Conservation (phyloP, 2,888 invertebrate species). For the Ophion obscuratus region DNA sequence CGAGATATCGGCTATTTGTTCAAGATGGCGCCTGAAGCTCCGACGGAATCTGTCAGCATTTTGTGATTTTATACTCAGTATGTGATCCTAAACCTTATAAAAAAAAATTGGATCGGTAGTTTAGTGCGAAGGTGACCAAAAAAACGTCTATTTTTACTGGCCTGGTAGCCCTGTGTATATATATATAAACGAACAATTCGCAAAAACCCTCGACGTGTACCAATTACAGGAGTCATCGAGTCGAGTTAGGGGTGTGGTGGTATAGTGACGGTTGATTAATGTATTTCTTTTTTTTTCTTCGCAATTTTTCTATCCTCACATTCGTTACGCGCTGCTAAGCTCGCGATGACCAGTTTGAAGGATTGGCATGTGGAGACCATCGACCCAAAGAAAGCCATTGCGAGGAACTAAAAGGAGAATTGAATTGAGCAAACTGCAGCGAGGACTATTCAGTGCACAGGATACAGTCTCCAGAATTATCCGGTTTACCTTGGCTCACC, state of each 20-base stretch:
- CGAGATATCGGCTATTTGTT: too few relatives aligned
- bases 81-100: too few relatives aligned
- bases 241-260: slow-evolving; percentile 13
- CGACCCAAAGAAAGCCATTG: slow-evolving; percentile 49
- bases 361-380: slow-evolving; percentile 31
- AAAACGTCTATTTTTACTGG: too few relatives aligned
- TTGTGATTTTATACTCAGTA: too few relatives aligned
- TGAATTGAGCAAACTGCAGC: slow-evolving; percentile 13
- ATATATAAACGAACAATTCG: too few relatives aligned
- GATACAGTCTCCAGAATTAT: slow-evolving; percentile 57
- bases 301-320: neutral
- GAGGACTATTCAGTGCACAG: slow-evolving; percentile 16
- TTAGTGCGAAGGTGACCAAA: too few relatives aligned
- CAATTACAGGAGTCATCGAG: neutral
- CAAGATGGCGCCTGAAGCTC: too few relatives aligned
- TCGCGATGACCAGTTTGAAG: slow-evolving; percentile 43
- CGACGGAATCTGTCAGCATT: too few relatives aligned
- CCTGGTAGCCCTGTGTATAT: too few relatives aligned
- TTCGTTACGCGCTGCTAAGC: slow-evolving; percentile 42
- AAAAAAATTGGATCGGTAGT: too few relatives aligned
- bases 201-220: too few relatives aligned
- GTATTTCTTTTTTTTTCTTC: slow-evolving; percentile 2
- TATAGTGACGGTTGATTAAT: slow-evolving; percentile 11
- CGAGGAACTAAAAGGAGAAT: slow-evolving; percentile 24
- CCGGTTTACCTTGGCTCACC: slow-evolving; percentile 73